Evolutionary conservation across 2,113 vertebrate genomes (phyloP).

Genomic region (Megaleporinus macrocephalus): DNA sequence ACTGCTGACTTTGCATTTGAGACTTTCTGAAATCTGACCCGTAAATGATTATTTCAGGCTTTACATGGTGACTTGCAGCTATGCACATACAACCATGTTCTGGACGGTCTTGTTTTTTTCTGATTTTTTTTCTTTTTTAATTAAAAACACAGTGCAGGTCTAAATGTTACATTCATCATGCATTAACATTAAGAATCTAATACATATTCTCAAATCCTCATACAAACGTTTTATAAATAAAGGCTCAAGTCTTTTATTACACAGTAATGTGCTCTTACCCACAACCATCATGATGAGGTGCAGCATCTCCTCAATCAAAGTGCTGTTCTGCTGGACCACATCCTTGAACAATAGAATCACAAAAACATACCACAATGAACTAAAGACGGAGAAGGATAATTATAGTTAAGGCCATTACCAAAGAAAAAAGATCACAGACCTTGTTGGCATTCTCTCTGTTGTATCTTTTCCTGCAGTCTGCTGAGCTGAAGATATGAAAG

Average conservation of each 20-base stretch:
- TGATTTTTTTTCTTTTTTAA: too few relatives aligned
- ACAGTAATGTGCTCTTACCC: slow-evolving; percentile 78
- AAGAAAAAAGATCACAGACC: slow-evolving; percentile 69
- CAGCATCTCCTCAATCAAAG: slow-evolving; percentile 97
- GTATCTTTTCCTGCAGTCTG: slow-evolving; percentile 90
- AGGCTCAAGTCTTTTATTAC: not conserved
- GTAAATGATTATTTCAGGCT: too few relatives aligned
- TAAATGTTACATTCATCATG: too few relatives aligned
- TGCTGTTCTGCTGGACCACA: slow-evolving; percentile 94
- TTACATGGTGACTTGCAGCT: too few relatives aligned
- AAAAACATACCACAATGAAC: not conserved
- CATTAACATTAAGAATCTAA: too few relatives aligned
- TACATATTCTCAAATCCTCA: too few relatives aligned
- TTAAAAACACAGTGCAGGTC: not conserved
- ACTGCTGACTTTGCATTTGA: too few relatives aligned
- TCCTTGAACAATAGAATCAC: slow-evolving; percentile 76
- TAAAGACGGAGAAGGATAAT: not conserved
- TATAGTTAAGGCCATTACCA: not conserved
- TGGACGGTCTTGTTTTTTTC: too few relatives aligned
- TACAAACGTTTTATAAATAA: not conserved
- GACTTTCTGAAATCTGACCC: too few relatives aligned
- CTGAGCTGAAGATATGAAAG: slow-evolving; percentile 91
- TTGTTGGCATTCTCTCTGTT: slow-evolving; percentile 88
- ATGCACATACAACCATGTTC: too few relatives aligned
- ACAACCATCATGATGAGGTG: slow-evolving; percentile 96